Evolutionary conservation across 1,140 invertebrate genomes (phyloP), one percentile per base, ranked within the genome.

Genomic region (Gryllus bimaculatus): DNA sequence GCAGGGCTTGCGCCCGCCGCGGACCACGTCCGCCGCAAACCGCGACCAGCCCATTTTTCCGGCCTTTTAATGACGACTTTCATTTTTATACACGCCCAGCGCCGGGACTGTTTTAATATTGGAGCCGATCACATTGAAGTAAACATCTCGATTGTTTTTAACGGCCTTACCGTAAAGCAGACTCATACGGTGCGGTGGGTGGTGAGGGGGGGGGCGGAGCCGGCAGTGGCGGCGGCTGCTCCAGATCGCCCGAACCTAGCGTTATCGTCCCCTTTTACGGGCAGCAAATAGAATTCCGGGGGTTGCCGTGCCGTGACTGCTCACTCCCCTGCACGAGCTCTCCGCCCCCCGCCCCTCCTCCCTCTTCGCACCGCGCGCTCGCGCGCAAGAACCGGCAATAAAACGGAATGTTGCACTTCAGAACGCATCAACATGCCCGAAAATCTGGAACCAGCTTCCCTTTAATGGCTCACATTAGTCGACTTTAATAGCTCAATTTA

Each of bases 401-500:
- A 66, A 66, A 66, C 54, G 10, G 54, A 66, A 66, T 66, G 54
- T 66, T 66, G 54, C 54, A 13, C 54, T 66, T 66, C 54, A 66
- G 54, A 66, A 66, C 18, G 54, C 54, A 66, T 66, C 54, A 66
- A 66, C 54, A 66, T 66, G 54, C 10, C 18, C 54, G 54, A 66
- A 66, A 66, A 66, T 66, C 54, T 66, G 54, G 54, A 18, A 66
- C 10, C 10, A 18, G 54, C 18, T 66, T 18, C 18, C 54, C 18
- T 66, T 66, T 66, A 66, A 66, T 66, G 54, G 54, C 10, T 10
- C 10, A 18, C 54, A 66, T 66, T 66, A 66, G 54, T 66, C 54
- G 54, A 66, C 54, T 66, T 66, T 66, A 66, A 66, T 66, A 66
- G 54, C 54, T 66, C 54, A 66, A 66, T 66, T 66, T 66, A 66